A percentile compares a stretch with the other conserved stretches of the same genome.
Conservation (phyloP, 2,797 vertebrate genomes). For the Poeciliopsis paucimaculata region DNA sequence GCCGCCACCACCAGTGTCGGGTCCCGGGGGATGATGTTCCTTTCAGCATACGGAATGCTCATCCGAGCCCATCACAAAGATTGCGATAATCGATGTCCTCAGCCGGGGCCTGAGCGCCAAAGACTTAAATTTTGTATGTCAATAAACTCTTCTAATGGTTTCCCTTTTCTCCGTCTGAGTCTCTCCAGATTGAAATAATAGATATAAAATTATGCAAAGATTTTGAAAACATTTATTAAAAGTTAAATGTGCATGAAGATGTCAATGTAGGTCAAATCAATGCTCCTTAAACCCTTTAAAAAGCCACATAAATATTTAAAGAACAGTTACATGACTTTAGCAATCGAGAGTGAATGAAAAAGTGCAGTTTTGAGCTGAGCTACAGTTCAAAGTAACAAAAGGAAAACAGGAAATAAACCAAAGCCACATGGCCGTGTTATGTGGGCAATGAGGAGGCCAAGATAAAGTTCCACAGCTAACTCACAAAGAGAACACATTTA, state of each 20-base stretch:
- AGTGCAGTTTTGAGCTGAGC: neutral
- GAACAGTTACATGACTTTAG: neutral
- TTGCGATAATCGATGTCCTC: too few species aligned
- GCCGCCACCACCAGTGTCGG: too few species aligned
- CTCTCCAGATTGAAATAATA: too few species aligned
- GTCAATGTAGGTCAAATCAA: neutral
- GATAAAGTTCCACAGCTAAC: constrained; percentile 8
- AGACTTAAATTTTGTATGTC: too few species aligned
- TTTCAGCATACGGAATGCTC: too few species aligned
- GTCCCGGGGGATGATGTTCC: too few species aligned
- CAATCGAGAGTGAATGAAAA: neutral
- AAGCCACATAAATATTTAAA: neutral
- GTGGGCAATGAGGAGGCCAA: constrained; percentile 10
- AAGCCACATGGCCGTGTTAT: constrained; percentile 17
- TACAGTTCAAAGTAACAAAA: neutral
- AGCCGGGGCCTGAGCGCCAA: too few species aligned
- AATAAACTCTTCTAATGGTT: too few species aligned
- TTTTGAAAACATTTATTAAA: neutral
- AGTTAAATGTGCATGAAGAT: neutral
- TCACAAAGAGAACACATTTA: constrained; percentile 9
- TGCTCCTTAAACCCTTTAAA: neutral
- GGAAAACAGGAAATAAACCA: neutral
- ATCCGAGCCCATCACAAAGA: too few species aligned
- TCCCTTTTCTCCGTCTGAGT: too few species aligned
- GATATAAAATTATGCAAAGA: neutral